Conservation (phyloP, 2,113 vertebrate species). For the Epinephelus fuscoguttatus region DNA sequence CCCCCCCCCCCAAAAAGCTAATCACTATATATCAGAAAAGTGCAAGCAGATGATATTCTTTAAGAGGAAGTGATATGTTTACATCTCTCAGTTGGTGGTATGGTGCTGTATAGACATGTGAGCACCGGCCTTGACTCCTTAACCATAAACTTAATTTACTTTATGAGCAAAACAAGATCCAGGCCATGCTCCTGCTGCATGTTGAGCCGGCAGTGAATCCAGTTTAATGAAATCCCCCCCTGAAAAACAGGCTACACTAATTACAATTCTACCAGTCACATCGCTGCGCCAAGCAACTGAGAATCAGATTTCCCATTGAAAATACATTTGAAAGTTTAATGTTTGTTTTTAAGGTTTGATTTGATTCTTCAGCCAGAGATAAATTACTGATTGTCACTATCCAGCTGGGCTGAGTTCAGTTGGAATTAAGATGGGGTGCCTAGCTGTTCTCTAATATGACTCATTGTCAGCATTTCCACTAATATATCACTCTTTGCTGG, state of each 20-base stretch:
- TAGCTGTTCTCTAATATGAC: constrained; percentile 47
- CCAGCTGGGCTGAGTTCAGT: constrained; percentile 64
- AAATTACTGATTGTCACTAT: constrained; percentile 51
- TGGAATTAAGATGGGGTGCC: constrained; percentile 52
- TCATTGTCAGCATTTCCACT: constrained; percentile 61
- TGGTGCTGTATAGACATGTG: neutral
- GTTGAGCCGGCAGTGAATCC: neutral
- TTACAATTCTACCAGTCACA: constrained; percentile 13
- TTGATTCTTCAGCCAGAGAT: constrained; percentile 25
- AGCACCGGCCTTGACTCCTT: constrained; percentile 18
- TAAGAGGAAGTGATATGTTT: constrained; percentile 17
- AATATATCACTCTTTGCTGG: constrained; percentile 43
- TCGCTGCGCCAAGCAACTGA: neutral
- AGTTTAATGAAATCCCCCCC: neutral
- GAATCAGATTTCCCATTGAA: constrained; percentile 2
- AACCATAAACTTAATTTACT: constrained; percentile 1
- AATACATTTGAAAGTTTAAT: neutral
- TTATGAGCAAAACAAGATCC: constrained; percentile 33
- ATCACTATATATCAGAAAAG: constrained; percentile 21
- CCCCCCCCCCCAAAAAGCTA: constrained; percentile 17
- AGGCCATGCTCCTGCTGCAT: constrained; percentile 4
- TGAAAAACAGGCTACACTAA: neutral
- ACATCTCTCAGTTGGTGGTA: neutral
- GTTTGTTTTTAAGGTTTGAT: neutral
- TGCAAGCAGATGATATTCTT: constrained; percentile 35